A percentile compares a stretch with the other conserved stretches of the same genome.
phyloP scores from a whole-genome alignment of 1,140 invertebrate species.

The Penaeus indicus region DNA sequence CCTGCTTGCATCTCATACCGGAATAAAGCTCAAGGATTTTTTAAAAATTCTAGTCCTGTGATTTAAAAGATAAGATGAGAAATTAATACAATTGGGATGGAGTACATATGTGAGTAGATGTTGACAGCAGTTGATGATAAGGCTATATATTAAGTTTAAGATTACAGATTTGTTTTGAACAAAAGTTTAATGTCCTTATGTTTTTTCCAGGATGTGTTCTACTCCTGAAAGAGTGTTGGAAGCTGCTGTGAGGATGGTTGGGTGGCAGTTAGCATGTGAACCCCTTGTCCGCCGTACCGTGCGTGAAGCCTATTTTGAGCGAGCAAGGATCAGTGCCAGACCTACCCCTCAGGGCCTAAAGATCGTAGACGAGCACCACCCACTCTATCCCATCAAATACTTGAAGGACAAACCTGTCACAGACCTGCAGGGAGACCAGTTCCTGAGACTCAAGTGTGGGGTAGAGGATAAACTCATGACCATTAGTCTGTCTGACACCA shows the following conservation, averaged over 20 bases:
- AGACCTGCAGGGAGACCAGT: conserved; percentile 91
- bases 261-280: conserved; percentile 92
- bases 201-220: conserved; percentile 64
- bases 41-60: too few species aligned
- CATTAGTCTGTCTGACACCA: conserved; percentile 78
- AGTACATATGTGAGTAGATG: too few species aligned
- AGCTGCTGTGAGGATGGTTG: conserved; percentile 94
- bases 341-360: conserved; percentile 94
- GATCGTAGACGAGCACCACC: conserved; percentile 94
- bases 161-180: too few species aligned
- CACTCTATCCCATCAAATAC: conserved; percentile 91
- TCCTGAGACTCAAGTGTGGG: conserved; percentile 85
- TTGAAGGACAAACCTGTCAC: conserved; percentile 94
- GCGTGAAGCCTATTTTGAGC: conserved; percentile 90
- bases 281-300: conserved; percentile 89
- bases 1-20: neutral
- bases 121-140: too few species aligned
- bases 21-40: neutral
- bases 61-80: too few species aligned
- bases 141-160: too few species aligned
- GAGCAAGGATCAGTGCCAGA: conserved; percentile 84
- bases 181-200: neutral
- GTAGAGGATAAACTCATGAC: conserved; percentile 89
- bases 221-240: conserved; percentile 83
- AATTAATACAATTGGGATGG: too few species aligned